phyloP scores from a whole-genome alignment of 2,888 invertebrate genomes.

The Esperia sulphurella region DNA sequence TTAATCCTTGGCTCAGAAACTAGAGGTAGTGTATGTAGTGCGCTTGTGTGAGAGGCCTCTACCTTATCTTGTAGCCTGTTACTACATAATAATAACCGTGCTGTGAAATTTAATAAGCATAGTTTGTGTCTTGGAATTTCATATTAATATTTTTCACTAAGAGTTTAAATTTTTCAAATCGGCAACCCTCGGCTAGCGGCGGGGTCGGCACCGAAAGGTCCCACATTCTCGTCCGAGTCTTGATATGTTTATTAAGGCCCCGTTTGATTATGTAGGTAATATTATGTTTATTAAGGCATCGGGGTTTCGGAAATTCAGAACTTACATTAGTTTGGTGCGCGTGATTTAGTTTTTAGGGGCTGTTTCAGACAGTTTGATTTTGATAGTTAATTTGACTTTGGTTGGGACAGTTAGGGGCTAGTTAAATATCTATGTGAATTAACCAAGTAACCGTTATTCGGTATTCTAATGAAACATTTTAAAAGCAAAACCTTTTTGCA shows the following conservation, averaged over 20 bases:
- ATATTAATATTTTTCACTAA: not conserved
- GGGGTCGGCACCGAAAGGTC: constrained; percentile 22
- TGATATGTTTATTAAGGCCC: constrained; percentile 62
- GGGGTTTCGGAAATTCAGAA: constrained; percentile 13
- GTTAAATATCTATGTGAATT: too few relatives aligned
- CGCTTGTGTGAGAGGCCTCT: too few relatives aligned
- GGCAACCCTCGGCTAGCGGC: not conserved
- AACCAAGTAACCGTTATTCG: too few relatives aligned
- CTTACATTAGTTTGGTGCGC: constrained; percentile 24
- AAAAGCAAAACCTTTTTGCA: too few relatives aligned
- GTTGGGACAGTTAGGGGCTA: not conserved
- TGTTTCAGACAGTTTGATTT: constrained; percentile 8
- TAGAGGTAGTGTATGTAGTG: too few relatives aligned
- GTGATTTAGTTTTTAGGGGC: constrained; percentile 7
- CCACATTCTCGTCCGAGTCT: constrained; percentile 38
- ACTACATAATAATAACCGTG: too few relatives aligned
- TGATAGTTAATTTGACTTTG: not conserved
- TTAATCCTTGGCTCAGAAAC: too few relatives aligned
- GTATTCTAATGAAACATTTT: too few relatives aligned
- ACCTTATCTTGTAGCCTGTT: too few relatives aligned
- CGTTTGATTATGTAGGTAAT: constrained; percentile 26
- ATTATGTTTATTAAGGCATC: constrained; percentile 24
- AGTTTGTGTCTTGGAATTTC: too few relatives aligned
- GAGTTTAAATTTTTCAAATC: not conserved
- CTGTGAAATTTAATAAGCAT: too few relatives aligned